Percentiles rank a stretch among this genome's conserved stretches.
phyloP scores from a whole-genome alignment of 2,797 vertebrate genomes.

The Oreochromis mossambicus region DNA sequence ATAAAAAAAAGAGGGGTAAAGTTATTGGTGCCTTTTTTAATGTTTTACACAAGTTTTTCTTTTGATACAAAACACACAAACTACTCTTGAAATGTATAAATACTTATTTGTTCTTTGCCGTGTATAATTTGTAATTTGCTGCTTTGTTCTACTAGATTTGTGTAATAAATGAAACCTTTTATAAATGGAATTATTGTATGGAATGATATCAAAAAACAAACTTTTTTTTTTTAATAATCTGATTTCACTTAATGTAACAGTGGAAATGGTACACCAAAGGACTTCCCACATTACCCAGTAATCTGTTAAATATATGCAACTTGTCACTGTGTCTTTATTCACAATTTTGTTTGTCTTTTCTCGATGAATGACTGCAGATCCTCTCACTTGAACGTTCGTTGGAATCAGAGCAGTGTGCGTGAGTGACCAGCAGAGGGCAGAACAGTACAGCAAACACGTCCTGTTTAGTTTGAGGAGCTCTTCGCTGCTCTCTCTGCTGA shows the following conservation, averaged over 20 bases:
- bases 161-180: slow-evolving; percentile 64
- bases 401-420: neutral
- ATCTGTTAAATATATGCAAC: neutral
- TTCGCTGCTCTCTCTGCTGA: neutral
- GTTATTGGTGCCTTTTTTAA: slow-evolving; percentile 25
- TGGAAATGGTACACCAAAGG: neutral
- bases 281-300: neutral
- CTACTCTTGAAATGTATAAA: slow-evolving; percentile 34
- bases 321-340: fast-evolving
- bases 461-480: neutral
- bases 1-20: neutral
- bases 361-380: neutral
- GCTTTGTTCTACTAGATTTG: slow-evolving; percentile 47
- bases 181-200: slow-evolving; percentile 31
- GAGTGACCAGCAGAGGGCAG: slow-evolving; percentile 59
- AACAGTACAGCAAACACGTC: neutral
- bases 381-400: neutral
- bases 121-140: slow-evolving; percentile 47
- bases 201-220: neutral
- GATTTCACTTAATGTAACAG: neutral
- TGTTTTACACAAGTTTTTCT: slow-evolving; percentile 20
- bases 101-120: slow-evolving; percentile 30
- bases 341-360: fast-evolving
- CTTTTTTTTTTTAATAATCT: neutral
- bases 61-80: slow-evolving; percentile 21